phyloP scores from a whole-genome alignment of 2,888 invertebrate genomes.

The Cybosia mesomella region DNA sequence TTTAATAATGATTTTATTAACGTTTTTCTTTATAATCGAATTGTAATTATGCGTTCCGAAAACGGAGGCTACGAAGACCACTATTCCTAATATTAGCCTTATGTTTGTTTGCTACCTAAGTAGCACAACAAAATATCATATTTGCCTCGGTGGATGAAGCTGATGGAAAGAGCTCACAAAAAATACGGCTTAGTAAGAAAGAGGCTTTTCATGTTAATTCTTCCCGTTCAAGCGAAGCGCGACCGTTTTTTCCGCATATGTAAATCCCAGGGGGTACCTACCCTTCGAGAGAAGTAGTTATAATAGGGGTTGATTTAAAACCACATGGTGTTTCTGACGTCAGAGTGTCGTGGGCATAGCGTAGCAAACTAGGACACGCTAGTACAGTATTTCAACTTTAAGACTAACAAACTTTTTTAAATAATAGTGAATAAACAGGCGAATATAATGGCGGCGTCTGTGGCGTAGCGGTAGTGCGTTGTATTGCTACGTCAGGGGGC shows the following conservation, averaged over 20 bases:
- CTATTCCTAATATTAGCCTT: too few species aligned
- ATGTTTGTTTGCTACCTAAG: not conserved
- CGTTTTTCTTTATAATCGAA: too few species aligned
- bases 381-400: not conserved
- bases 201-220: slow-evolving; percentile 3
- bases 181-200: not conserved
- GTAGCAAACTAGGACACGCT: not conserved
- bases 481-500: too few species aligned
- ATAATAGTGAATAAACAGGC: too few species aligned
- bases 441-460: too few species aligned
- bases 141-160: not conserved
- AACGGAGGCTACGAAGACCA: too few species aligned
- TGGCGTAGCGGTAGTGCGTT: too few species aligned
- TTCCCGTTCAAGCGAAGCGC: slow-evolving; percentile 2
- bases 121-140: not conserved
- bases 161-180: not conserved
- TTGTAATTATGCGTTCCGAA: too few species aligned
- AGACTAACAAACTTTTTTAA: too few species aligned
- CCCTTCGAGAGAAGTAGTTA: not conserved
- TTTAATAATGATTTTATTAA: too few species aligned
- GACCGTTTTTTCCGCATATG: slow-evolving; percentile 4
- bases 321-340: slow-evolving; percentile 4
- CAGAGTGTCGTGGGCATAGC: not conserved
- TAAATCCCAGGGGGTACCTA: not conserved
- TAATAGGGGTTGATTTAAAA: not conserved